Base-by-base conservation (phyloP, 2,113 vertebrate species). In the Aythya baeri region DNA sequence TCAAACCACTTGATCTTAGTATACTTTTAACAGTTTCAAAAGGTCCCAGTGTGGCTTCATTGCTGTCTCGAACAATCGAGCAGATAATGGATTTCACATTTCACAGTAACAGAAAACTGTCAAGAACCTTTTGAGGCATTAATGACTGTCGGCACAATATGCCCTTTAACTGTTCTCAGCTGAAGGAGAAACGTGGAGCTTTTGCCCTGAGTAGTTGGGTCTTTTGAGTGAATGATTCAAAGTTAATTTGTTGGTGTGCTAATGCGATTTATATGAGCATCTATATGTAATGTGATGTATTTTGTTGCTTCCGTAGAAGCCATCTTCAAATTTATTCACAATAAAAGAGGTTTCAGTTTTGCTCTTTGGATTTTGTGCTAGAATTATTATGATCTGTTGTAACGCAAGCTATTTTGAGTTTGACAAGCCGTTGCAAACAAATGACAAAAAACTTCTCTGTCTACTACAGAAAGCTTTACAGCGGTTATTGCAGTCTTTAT, bases 21-120 rank as follows among this genome's bases (percentile, higher is more conserved):
- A 21, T 46, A 59, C 61, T 49, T 89, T 44, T 50, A 79, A 68
- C 66, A 57, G 78, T 83, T 72, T 57, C 7, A 73, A 73, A 82
- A 82, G 46, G 29, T 75, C 34, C 22, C 54, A 43, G 32, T 32
- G 58, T 84, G 76, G 71, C 73, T 91, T 79, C 34, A 67, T 85
- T 83, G 78, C 85, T 89, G 58, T 94, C 71, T 89, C 54, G 91
- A 85, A 88, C 73, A 88, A 91, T 91, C 32, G 85, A 79, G 62
- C 34, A 49, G 54, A 62, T 85, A 91, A 96, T 84, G 84, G 32
- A 78, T 93, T 95, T 86, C 72, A 75, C 49, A 49, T 89, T 91
- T 94, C 62, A 58, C 43, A 44, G 38, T 76, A 91, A 93, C 32
- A 58, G 82, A 87, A 93, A 87, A 73, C 62, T 70, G 58, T 73